Evolutionary conservation across 1,140 invertebrate species (phyloP), one percentile per base, ranked within the genome.

Genomic region (Cotesia typhae): DNA sequence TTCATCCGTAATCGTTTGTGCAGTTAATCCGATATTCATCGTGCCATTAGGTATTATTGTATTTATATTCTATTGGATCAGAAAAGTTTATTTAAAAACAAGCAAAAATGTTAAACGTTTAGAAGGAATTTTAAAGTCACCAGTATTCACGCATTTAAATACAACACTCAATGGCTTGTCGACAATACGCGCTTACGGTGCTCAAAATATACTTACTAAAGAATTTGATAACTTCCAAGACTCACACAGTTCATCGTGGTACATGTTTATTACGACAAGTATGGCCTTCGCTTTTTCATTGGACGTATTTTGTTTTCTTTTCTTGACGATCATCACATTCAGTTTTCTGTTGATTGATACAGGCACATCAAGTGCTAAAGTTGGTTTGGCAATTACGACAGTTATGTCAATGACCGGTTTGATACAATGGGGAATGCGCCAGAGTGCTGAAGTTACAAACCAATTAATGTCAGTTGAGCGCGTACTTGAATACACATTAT

Each of bases 121-220:
- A 12, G 94, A 96, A 88, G 93, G 93, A 78, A 92, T 91, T 72
- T 90, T 91, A 63, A 88, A 92, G 70, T 93, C 92, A 78, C 96
- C 95, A 36, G 92, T 96, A 2, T 95, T 95, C 77, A 95, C 95
- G 7, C 95, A 98, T 81, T 87, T 98, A 64, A 96, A 93, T 82
- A 92, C 95, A 35, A 93, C 96, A 0, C 85, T 98, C 0, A 94
- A 95, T 85, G 97, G 97, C 4, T 87, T 98, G 35, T 90, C 94
- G 0, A 98, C 96, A 0, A 96, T 99, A 67, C 88, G 96, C 71
- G 95, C 96, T 0, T 96, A 94, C 76, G 88, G 90, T 47, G 92
- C 92, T 0, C 90, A 97, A 84, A 88, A 92, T 75, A 91, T 93
- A 67, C 89, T 98, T 7, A 92, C 93, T 75, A 84, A 91, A 47